Base-by-base conservation (phyloP, 2,113 vertebrate genomes). In the Pedetes capensis region DNA sequence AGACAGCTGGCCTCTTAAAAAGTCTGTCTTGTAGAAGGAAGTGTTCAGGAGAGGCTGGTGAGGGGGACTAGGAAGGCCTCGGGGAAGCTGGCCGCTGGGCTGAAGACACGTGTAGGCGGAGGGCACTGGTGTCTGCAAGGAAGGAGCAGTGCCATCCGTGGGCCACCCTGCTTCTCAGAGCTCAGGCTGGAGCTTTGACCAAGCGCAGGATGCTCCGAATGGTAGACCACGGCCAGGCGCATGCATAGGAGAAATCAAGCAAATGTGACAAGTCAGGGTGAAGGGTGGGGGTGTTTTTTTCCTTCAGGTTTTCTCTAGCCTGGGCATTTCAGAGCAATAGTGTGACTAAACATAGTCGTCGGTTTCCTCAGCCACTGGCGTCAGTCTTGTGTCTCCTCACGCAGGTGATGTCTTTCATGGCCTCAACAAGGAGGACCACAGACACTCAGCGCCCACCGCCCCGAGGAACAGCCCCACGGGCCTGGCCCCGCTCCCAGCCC, bases 371-470 rank as follows among this genome's bases (percentile, higher is more conserved):
- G 53, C 74, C 13, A n/a, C 5, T 23, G 69, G 59, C 39, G 69
- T 85, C 53, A 32, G 11, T 96, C 37, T 84, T 37, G 6, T 5
- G 0, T 96, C 3, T 93, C 42, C 49, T 10, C 32, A 9, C 94
- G 75, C 94, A 99, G 99, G 99, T 96, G 99, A 99, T 55, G 99
- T 99, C 83, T 99, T 99, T 98, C 99, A 99, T 95, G 99, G 98
- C 97, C 95, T 99, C 97, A 99, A 96, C 98, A 99, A 99, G 98
- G 99, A 99, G 93, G 99, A 99, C 96, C 99, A 99, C 86, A 97
- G 99, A 96, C 99, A 99, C 92, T 96, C 98, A 34, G 95, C 98
- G 20, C 98, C 99, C 3, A 95, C 98, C n/a, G 98, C 98, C 94
- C 98, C 99, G 8, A 98, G 99, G 97, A 99, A 98, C 96, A 98